Evolutionary conservation across 1,140 invertebrate genomes (phyloP).

Genomic region (Plectus sambesii): DNA sequence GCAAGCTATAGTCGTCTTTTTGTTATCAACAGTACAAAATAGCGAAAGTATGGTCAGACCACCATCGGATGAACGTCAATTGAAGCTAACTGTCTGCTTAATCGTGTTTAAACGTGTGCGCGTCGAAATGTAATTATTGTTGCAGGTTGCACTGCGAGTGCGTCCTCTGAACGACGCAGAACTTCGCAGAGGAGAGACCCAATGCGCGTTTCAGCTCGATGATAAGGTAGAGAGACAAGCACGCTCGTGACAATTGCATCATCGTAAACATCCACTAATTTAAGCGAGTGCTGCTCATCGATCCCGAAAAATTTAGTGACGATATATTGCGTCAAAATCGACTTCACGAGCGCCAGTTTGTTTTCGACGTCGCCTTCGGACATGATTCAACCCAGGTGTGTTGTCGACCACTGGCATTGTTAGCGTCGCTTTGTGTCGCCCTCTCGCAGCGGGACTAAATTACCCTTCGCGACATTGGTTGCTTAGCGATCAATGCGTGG

Average conservation of each 20-base stretch:
- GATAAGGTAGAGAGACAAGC: slow-evolving; percentile 7
- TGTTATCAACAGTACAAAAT: too few species aligned
- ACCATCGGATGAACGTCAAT: too few species aligned
- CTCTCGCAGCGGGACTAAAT: too few species aligned
- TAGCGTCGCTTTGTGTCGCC: slow-evolving; percentile 12
- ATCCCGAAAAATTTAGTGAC: slow-evolving; percentile 56
- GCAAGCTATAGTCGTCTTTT: too few species aligned
- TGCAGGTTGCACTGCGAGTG: slow-evolving; percentile 52
- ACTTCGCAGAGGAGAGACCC: neutral
- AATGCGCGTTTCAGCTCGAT: neutral
- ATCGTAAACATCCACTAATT: slow-evolving; percentile 29
- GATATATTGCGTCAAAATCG: slow-evolving; percentile 58
- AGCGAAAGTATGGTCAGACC: too few species aligned
- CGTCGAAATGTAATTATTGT: too few species aligned
- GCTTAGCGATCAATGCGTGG: slow-evolving; percentile 6
- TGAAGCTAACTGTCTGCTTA: too few species aligned
- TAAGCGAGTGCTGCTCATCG: slow-evolving; percentile 58
- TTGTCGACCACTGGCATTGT: slow-evolving; percentile 14
- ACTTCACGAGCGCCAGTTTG: slow-evolving; percentile 62
- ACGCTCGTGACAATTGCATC: neutral
- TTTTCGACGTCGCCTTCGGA: slow-evolving; percentile 71
- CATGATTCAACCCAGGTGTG: slow-evolving; percentile 49
- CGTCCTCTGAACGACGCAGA: slow-evolving; percentile 52
- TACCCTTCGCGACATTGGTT: too few species aligned
- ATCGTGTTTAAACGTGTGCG: too few species aligned